Evolutionary conservation across 2,888 invertebrate species (phyloP), one percentile per base, ranked within the genome.

Genomic region (Polydrusus cervinus): DNA sequence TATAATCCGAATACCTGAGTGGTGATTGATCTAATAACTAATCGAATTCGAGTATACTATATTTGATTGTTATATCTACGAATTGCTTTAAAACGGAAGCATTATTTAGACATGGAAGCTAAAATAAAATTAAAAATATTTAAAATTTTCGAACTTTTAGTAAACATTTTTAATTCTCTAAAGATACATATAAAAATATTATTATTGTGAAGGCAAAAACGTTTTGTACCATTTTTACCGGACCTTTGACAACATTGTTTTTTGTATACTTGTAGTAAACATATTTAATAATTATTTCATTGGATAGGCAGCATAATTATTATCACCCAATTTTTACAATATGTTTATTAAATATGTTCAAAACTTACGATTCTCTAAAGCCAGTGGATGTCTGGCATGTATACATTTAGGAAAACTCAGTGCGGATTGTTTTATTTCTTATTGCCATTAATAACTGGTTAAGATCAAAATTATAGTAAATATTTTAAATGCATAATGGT

Each of bases 161-260:
- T 60, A 71, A 67, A 70, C 47, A 76, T 78, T 49, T 80, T 79
- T 79, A 82, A 79, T 79, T 78, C 78, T 82, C 83, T 84, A 85
- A 85, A 86, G 83, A 83, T 83, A 84, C 83, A 82, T 87, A 87
- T 84, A 87, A 87, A 87, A 87, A 86, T 87, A 87, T 85, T 82
- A 83, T 84, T 84, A 83, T 71, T 43, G 57, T 66, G 47, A 77
- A 86, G 85, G 86, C 85, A 86, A 86, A 86, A 86, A 83, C 84
- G 84, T 81, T 85, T 85, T 86, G 87, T 87, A 87, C 87, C 85
- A 85, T 85, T 86, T 85, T 85, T 80, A 76, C 75, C 75, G 51
- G 86, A 85, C 85, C 85, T 85, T 81, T 84, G 84, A 82, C 81
- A 82, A 82, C 79, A 18, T 81, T 79, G 74, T 78, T 81, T n/a